Evolutionary conservation across 2,888 invertebrate genomes (phyloP), one percentile per base, ranked within the genome.

Genomic region (Lordiphosa andalusiaca): DNA sequence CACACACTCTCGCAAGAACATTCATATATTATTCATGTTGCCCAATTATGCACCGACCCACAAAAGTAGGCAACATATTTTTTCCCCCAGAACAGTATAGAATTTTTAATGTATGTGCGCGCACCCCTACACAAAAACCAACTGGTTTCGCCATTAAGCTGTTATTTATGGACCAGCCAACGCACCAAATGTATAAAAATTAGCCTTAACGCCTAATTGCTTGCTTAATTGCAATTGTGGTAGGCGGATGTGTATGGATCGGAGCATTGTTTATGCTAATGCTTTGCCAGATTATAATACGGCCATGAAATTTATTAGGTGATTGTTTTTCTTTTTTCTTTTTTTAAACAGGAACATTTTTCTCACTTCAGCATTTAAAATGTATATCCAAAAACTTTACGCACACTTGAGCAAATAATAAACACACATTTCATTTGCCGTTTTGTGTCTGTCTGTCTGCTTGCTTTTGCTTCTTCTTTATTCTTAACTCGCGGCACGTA

Each of bases 121-220:
- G 25, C 5, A 25, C 25, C 7, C 30, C 9, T 2, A 52, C 66
- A 58, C 69, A 54, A 80, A 78, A 64, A 54, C 57, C 76, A 78
- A 65, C 60, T 80, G 80, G 62, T 70, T 73, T 58, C 66, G 71
- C 50, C 73, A 80, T 77, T 77, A 83, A 59, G 64, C 63, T 55
- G 30, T 67, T 76, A 80, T 84, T 78, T 73, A 81, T 76, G 73
- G 56, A 58, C 73, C 47, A 44, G 39, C 66, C 50, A 40, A 50
- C 51, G 47, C 16, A 36, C 30, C 54, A 19, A 71, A 51, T 66
- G 61, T 54, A 67, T 51, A 41, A 65, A 69, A 67, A 67, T 67
- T 55, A 62, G 57, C 47, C 53, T 44, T 46, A 51, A 57, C 67
- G 64, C 68, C 68, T 77, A 73, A 73, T 73, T 73, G 65, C 62